Conservation (phyloP, 2,113 vertebrate genomes). For the Smithornis capensis region DNA sequence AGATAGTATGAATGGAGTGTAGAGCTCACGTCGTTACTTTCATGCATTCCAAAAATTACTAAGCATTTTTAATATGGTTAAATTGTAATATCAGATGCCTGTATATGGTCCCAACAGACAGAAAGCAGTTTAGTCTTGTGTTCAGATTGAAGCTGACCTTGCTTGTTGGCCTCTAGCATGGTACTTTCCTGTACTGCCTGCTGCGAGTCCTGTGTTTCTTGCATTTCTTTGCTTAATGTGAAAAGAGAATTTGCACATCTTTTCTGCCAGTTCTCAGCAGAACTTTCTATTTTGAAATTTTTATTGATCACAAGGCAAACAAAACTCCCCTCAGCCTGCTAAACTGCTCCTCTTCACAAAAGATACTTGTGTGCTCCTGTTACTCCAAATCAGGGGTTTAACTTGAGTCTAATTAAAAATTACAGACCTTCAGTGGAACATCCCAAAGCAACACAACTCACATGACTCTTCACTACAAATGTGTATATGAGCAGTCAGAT, state of each 20-base stretch:
- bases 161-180: background rate
- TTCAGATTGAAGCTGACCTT: background rate
- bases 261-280: background rate
- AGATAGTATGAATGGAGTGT: fast-evolving
- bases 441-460: background rate
- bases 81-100: background rate
- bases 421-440: background rate
- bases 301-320: background rate
- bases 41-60: background rate
- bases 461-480: fast-evolving
- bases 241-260: background rate
- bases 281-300: background rate
- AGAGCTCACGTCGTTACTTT: background rate
- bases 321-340: background rate
- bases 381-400: background rate
- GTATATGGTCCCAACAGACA: background rate
- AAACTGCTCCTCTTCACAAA: background rate
- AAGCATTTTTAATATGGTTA: background rate
- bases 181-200: background rate
- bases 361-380: background rate
- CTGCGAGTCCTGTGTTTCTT: background rate
- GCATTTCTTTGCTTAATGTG: background rate
- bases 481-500: fast-evolving
- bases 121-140: background rate
- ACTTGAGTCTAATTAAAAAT: background rate